A percentile compares a stretch with the other conserved stretches of the same genome.
Evolutionary conservation across 2,888 invertebrate genomes (phyloP).

Genomic region (Parnassius glacialis): DNA sequence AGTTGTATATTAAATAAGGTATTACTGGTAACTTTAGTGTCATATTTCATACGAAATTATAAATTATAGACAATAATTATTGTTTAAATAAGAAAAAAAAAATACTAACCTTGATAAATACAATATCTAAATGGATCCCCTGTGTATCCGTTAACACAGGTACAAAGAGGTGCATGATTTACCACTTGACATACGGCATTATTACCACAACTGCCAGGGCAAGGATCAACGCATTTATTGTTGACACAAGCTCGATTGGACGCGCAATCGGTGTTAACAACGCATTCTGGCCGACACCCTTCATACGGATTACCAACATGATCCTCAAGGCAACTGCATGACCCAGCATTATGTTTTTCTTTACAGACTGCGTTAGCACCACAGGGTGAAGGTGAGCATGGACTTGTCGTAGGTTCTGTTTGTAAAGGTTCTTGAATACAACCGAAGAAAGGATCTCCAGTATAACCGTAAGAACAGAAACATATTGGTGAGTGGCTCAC

Average conservation of each 20-base stretch:
- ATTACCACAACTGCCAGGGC: slow-evolving; percentile 88
- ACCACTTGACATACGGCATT: slow-evolving; percentile 88
- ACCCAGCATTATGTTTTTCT: slow-evolving; percentile 81
- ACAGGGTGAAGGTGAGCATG: slow-evolving; percentile 83
- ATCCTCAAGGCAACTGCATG: slow-evolving; percentile 86
- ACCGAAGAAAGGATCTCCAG: slow-evolving; percentile 88
- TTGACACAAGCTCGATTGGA: slow-evolving; percentile 85
- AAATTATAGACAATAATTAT: neutral
- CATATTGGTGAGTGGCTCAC: slow-evolving; percentile 89
- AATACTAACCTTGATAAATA: slow-evolving; percentile 65
- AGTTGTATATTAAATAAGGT: neutral
- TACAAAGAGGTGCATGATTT: slow-evolving; percentile 85
- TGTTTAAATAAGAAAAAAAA: neutral
- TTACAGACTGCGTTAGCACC: slow-evolving; percentile 84
- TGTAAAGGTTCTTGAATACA: slow-evolving; percentile 71
- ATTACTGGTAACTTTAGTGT: too few species aligned
- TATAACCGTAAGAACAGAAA: slow-evolving; percentile 84
- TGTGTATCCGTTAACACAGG: slow-evolving; percentile 84
- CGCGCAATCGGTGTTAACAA: slow-evolving; percentile 86
- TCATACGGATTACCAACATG: slow-evolving; percentile 90
- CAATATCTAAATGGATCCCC: slow-evolving; percentile 89
- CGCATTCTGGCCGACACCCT: slow-evolving; percentile 88
- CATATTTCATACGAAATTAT: neutral
- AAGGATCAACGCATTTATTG: slow-evolving; percentile 88
- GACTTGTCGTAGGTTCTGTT: slow-evolving; percentile 64